Evolutionary conservation across 2,888 invertebrate species (phyloP).

Genomic region (Drosophila anceps): DNA sequence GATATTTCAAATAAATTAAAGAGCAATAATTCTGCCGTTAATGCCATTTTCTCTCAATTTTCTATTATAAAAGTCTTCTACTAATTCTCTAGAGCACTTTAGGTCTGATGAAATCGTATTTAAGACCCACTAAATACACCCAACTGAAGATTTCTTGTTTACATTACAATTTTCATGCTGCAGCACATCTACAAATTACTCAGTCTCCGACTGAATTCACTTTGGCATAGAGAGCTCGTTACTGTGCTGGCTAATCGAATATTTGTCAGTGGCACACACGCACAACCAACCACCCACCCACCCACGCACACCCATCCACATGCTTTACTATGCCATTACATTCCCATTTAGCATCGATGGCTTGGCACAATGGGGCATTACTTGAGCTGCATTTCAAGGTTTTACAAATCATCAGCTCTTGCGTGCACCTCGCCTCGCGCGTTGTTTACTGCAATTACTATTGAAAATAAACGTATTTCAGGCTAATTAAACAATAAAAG

Average conservation of each 20-base stretch:
- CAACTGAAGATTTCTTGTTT: conserved; percentile 8
- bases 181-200: conserved; percentile 22
- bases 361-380: conserved; percentile 49
- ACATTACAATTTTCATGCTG: conserved; percentile 17
- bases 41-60: too few relatives aligned
- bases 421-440: conserved; percentile 46
- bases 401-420: conserved; percentile 69
- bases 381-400: conserved; percentile 61
- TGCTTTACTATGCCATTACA: conserved; percentile 10
- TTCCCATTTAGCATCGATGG: conserved; percentile 48
- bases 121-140: neutral
- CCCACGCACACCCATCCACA: neutral
- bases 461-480: conserved; percentile 81
- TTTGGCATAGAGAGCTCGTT: conserved; percentile 20
- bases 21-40: accelerated
- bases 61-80: neutral
- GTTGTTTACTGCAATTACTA: conserved; percentile 76
- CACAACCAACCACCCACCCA: neutral
- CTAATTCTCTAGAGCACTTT: neutral
- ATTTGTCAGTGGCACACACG: conserved; percentile 33
- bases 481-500: conserved; percentile 80
- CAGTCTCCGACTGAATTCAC: conserved; percentile 25
- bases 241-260: conserved; percentile 34
- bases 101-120: neutral
- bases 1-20: neutral